Base-by-base conservation (phyloP, 2,113 vertebrate genomes). In the Corvus hawaiiensis region DNA sequence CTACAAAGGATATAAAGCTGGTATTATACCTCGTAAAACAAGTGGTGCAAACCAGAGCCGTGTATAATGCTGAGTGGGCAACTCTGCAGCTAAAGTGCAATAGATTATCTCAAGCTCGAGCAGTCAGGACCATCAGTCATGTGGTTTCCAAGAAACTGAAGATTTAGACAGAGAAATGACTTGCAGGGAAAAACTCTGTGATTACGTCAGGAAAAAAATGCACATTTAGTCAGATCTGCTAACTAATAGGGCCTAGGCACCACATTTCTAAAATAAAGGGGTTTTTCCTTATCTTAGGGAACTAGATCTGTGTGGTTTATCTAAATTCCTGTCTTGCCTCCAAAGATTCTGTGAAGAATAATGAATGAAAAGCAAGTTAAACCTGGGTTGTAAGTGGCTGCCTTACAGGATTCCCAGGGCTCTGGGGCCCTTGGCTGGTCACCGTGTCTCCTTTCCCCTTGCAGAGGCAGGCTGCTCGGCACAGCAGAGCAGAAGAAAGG, bases 91-190 rank as follows among this genome's bases (percentile, higher is more conserved):
- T 90, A 19, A 94, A 95, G 79, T 79, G 88, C 88, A 83, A 92
- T 89, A 79, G 93, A 95, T 94, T 90, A 79, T 75, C 83, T 79
- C 2, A 18, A 64, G 82, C 87, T 76, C 1, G 1, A 75, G 84
- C 4, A 3, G 13, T 72, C 95, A 87, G 62, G 55, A 74, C 91
- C 91, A 93, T 97, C 93, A 89, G 74, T 94, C 94, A 95, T 94
- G 68, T 93, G 76, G 76, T 88, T 96, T 95, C 90, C 89, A 93
- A 92, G 93, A 97, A 96, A 61, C 82, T 84, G 74, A 96, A 92
- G 90, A 68, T 89, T 86, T 82, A 90, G 69, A 39, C 51, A 11
- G 86, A 94, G 76, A 86, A 92, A 87, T 62, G 20, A 68, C 93
- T 89, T 93, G 87, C 66, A 90, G 64, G 84, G 81, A 19, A 81